Evolutionary conservation across 2,888 invertebrate species (phyloP).

Genomic region (Nemoura dubitans): DNA sequence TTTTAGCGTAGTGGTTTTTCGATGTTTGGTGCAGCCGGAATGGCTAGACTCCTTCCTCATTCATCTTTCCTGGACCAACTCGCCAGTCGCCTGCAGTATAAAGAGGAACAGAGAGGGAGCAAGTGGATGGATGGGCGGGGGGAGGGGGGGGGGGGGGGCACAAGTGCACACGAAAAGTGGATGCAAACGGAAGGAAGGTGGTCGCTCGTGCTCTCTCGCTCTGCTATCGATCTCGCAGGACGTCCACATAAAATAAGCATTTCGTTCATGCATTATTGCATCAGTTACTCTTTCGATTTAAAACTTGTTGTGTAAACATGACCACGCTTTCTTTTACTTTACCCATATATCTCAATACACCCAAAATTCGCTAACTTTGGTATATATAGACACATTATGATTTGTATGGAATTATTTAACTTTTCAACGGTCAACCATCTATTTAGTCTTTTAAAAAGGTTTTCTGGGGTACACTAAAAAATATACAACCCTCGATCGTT

Average conservation of each 20-base stretch:
- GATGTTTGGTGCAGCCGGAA: background rate
- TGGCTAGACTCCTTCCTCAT: background rate
- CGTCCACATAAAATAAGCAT: background rate
- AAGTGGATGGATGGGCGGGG: background rate
- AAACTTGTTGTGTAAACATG: background rate
- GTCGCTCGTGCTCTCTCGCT: background rate
- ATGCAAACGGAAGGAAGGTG: background rate
- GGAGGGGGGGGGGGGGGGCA: background rate
- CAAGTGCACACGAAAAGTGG: background rate
- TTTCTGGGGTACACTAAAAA: background rate
- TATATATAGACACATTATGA: background rate
- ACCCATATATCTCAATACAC: background rate
- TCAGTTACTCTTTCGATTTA: background rate
- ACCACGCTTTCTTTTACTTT: background rate
- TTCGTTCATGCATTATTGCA: background rate
- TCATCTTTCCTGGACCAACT: background rate
- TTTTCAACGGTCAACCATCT: background rate
- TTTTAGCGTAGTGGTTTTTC: too few relatives aligned
- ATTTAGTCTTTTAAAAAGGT: background rate
- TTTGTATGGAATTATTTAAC: background rate
- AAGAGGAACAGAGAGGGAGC: background rate
- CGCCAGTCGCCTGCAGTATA: background rate
- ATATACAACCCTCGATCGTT: background rate
- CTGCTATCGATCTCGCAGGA: background rate
- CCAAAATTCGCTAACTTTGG: background rate